These are phyloP conservation scores for silkworm (Bombyx mori) DNA, from an alignment of 1,140 invertebrate genomes.

Conservation along the genomic window ASM3026992v2 NC_085116.1:10073501-10074000, in stretches of 20 bases:
- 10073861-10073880: constrained; percentile 93
- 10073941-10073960: constrained; percentile 94
- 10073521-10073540: constrained; percentile 94
- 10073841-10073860: constrained; percentile 98
- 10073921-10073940: constrained; percentile 99
- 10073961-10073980: background rate
- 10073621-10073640: constrained; percentile 94
- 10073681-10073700: constrained; percentile 95
- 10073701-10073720: constrained; percentile 3
- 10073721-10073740: constrained; percentile 1
- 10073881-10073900: constrained; percentile 82
- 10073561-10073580: constrained; percentile 96
- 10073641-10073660: constrained; percentile 97
- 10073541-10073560: constrained; percentile 90
- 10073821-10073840: constrained; percentile 98
- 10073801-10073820: constrained; percentile 98
- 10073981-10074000: too few species aligned
- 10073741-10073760: constrained; percentile 2
- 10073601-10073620: constrained; percentile 98
- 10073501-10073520: constrained; percentile 98
- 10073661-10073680: constrained; percentile 97
- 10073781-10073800: constrained; percentile 98
- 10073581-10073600: constrained; percentile 94
- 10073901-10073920: constrained; percentile 98
- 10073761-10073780: constrained; percentile 82